Percentiles rank a stretch among this genome's conserved stretches.
phyloP scores from a whole-genome alignment of 2,888 invertebrate genomes.

The Trachelus iudaicus region DNA sequence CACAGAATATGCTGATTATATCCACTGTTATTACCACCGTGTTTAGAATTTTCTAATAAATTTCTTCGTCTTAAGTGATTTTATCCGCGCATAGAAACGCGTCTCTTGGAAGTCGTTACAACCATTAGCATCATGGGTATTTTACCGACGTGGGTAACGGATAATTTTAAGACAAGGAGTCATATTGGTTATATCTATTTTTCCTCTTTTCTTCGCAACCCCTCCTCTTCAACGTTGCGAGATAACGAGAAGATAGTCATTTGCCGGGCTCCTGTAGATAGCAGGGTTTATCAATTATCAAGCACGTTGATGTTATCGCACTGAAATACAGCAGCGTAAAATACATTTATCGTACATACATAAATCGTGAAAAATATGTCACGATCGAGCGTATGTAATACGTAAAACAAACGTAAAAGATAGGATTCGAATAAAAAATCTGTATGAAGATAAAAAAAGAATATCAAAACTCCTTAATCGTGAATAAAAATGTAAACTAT shows the following conservation, averaged over 20 bases:
- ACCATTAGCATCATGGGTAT: background rate
- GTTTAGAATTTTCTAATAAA: background rate
- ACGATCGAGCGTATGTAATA: background rate
- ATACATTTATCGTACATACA: background rate
- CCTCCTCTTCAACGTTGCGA: background rate
- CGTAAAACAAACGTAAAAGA: background rate
- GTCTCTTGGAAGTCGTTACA: background rate
- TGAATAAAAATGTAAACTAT: no score
- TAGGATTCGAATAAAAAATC: background rate
- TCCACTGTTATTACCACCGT: background rate
- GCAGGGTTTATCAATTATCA: slow-evolving; percentile 3
- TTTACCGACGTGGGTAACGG: background rate
- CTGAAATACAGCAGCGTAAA: background rate
- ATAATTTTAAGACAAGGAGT: background rate
- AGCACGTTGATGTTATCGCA: slow-evolving; percentile 3
- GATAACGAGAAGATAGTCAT: slow-evolving; percentile 2
- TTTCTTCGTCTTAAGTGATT: background rate
- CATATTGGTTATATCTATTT: background rate
- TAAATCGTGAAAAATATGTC: background rate
- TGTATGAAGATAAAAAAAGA: background rate
- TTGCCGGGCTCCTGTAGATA: background rate
- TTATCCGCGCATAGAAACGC: background rate
- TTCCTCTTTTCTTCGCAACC: background rate
- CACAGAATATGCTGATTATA: background rate
- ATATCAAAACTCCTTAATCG: background rate